Evolutionary conservation across 2,888 invertebrate genomes (phyloP).

Genomic region (Furcula furcula): DNA sequence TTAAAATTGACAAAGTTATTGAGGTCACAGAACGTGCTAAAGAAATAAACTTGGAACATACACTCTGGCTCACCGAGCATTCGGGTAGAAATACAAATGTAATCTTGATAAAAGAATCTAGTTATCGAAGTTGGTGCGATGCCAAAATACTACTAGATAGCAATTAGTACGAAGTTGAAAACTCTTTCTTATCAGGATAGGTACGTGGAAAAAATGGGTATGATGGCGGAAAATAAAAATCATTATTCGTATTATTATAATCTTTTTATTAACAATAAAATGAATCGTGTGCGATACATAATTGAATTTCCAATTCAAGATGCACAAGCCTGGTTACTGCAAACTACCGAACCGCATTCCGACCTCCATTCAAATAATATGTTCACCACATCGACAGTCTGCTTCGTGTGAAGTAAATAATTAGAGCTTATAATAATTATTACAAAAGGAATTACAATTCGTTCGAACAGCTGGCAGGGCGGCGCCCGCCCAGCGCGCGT

Average conservation of each 20-base stretch:
- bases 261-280: conserved; percentile 82
- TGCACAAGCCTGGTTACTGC: conserved; percentile 65
- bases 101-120: too few relatives aligned
- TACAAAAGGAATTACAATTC: conserved; percentile 50
- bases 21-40: too few relatives aligned
- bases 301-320: conserved; percentile 69
- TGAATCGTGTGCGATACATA: conserved; percentile 77
- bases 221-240: conserved; percentile 33
- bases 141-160: too few relatives aligned
- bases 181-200: too few relatives aligned
- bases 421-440: conserved; percentile 46
- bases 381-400: conserved; percentile 24
- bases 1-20: too few relatives aligned
- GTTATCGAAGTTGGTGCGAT: too few relatives aligned
- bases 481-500: conserved; percentile 20
- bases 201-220: too few relatives aligned
- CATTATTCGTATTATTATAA: conserved; percentile 59
- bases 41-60: too few relatives aligned
- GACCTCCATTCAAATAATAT: conserved; percentile 33
- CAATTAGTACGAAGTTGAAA: too few relatives aligned
- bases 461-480: conserved; percentile 32
- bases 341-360: conserved; percentile 48
- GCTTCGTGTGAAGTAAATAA: conserved; percentile 45
- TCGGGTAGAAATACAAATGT: too few relatives aligned
- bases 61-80: too few relatives aligned